A percentile compares a stretch with the other conserved stretches of the same genome.
Conservation (phyloP, 2,888 invertebrate genomes). For the Agonopterix subpropinquella region DNA sequence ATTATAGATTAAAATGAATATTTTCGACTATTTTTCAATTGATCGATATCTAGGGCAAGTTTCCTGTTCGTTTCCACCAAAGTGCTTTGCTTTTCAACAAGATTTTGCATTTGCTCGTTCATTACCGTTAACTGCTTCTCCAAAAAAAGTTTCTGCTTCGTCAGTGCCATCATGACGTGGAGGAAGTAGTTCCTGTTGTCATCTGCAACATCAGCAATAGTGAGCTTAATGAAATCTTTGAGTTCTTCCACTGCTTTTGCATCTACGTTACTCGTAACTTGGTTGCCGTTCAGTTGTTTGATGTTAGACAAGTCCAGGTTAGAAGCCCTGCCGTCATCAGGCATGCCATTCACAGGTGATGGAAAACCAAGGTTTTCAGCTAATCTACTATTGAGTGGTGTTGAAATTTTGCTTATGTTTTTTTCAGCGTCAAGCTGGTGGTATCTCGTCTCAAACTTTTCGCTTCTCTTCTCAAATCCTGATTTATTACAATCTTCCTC, state of each 20-base stretch:
- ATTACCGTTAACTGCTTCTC: slow-evolving; percentile 55
- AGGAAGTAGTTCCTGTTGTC: slow-evolving; percentile 62
- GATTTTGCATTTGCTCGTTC: slow-evolving; percentile 45
- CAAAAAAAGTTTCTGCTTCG: slow-evolving; percentile 63
- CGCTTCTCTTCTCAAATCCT: slow-evolving; percentile 44
- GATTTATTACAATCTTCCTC: slow-evolving; percentile 46
- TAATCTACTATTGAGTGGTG: slow-evolving; percentile 43
- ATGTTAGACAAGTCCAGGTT: slow-evolving; percentile 30
- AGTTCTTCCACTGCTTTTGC: slow-evolving; percentile 46
- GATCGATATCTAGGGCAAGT: slow-evolving; percentile 62
- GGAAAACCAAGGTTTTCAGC: slow-evolving; percentile 42
- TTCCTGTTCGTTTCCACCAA: slow-evolving; percentile 68
- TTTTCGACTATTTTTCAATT: slow-evolving; percentile 40
- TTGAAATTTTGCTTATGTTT: slow-evolving; percentile 59
- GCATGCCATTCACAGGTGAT: slow-evolving; percentile 44
- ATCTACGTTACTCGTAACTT: slow-evolving; percentile 26
- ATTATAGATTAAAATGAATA: neutral
- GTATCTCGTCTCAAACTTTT: slow-evolving; percentile 37
- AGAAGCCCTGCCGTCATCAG: slow-evolving; percentile 38
- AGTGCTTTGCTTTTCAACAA: slow-evolving; percentile 52
- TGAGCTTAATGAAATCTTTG: slow-evolving; percentile 58
- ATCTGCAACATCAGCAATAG: slow-evolving; percentile 53
- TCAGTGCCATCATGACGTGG: slow-evolving; percentile 66
- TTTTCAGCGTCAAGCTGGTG: slow-evolving; percentile 45
- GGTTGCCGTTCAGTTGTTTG: slow-evolving; percentile 25